Evolutionary conservation across 2,797 vertebrate genomes (phyloP), one percentile per base, ranked within the genome.

Genomic region (Cynopterus sphinx): DNA sequence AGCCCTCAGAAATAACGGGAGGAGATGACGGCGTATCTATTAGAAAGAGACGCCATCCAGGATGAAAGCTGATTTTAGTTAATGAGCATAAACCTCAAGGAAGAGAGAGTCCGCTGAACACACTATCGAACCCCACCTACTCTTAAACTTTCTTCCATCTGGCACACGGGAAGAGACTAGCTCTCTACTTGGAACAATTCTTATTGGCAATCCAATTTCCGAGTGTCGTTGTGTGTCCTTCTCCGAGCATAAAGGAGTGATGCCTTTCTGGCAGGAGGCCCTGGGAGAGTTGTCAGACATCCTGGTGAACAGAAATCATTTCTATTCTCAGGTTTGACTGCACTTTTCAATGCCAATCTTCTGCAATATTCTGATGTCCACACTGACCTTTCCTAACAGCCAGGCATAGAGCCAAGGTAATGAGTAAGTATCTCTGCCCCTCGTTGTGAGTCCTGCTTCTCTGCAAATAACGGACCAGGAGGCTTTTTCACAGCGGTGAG

Each of bases 161-260:
- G 75, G 33, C 57, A 77, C 43, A 59, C 55, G 36, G 41, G 33
- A 36, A 85, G 71, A 68, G 68, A 78, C 46, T 73, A 7, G 77
- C 51, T 86, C 51, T 91, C 65, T 39, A 31, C 86, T 87, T 59
- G 53, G 43, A 36, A n/a, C 57, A 41, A 49, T 79, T 96, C 68
- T 88, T 77, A 95, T 10, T 90, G 88, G 83, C 88, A 91, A 71
- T 81, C 75, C 74, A 63, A 53, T 97, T 81, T 77, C 89, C 71
- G 55, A 39, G 51, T 82, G 94, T 94, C 97, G 96, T 33, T 90
- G 79, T 67, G 15, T 36, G 79, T 36, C 94, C 96, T 96, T 96
- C 83, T 65, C 3, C n/a, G 75, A 93, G 84, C 87, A 78, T 61
- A 83, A 73, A 85, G 74, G 46, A 75, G 91, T 41, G 75, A 91